Evolutionary conservation across 1,140 invertebrate genomes (phyloP), one percentile per base, ranked within the genome.

Genomic region (Centruroides vittatus): DNA sequence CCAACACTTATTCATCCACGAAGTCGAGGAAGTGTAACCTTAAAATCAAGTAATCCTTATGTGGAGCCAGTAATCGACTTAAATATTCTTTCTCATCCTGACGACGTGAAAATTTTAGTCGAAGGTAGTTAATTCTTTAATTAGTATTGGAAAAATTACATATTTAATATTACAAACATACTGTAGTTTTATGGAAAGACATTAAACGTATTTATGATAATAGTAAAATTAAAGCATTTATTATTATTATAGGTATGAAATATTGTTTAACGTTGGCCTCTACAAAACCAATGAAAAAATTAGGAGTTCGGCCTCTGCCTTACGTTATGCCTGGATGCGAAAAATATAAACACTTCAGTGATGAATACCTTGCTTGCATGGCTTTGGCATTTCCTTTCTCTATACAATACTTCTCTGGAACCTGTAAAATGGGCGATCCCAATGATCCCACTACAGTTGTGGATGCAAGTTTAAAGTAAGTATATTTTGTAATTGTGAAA

Each of bases 311-410:
- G 54, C 54, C 59, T 13, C 52, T 64, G 23, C 23, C 50, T 47
- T 60, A 41, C 1, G 23, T 66, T 2, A 59, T 86, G 47, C 89
- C 88, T 1, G 86, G 86, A 34, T 93, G 89, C 69, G 82, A 79
- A 63, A 78, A 85, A 54, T 75, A 80, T 35, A 78, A 79, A 64
- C 88, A 89, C 69, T 81, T 80, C 13, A 82, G 82, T 2, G 88
- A 92, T 64, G 79, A 80, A 5, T 93, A 92, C 67, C 84, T 88
- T 77, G n/a, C 11, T 5, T 88, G 86, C 69, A 77, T 84, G 8
- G 81, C 86, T 1, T 71, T 83, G 35, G 85, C 91, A 55, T 66
- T 85, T 9, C 89, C 88, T 0, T 81, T 81, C 49, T 89, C 88
- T 0, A 76, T 85, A 63, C 84, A 87, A 67, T 85, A 89, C 69